Percentiles rank a stretch among this genome's conserved stretches.
Conservation (phyloP, 1,140 invertebrate species). For the Temnothorax nylanderi region DNA sequence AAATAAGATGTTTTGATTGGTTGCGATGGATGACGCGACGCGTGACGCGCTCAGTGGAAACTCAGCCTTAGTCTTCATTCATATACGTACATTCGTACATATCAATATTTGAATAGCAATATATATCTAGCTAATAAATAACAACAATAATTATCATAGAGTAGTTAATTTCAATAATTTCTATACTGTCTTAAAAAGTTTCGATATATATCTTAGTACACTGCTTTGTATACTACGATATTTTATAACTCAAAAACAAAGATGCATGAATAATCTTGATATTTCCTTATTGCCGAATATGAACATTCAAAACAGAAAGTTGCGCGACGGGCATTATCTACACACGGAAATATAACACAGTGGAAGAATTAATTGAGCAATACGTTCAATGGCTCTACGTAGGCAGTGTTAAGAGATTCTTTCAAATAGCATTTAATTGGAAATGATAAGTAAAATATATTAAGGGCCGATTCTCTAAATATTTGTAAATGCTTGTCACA, state of each 20-base stretch:
- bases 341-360: conserved; percentile 51
- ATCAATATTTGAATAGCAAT: conserved; percentile 7
- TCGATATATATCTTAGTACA: background rate
- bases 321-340: conserved; percentile 41
- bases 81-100: background rate
- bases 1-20: too few relatives aligned
- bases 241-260: background rate
- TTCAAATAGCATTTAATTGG: conserved; percentile 37
- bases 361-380: conserved; percentile 75
- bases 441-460: conserved; percentile 25
- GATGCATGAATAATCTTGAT: background rate
- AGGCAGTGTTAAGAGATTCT: conserved; percentile 72
- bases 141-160: background rate
- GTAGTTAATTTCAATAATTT: background rate
- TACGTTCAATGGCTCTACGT: conserved; percentile 67
- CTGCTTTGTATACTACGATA: background rate
- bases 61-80: conserved; percentile 40
- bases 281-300: conserved; percentile 70
- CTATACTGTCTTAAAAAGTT: conserved; percentile 23
- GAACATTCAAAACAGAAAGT: conserved; percentile 65
- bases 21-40: too few relatives aligned
- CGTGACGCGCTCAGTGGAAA: too few relatives aligned
- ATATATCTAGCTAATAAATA: background rate
- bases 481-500: background rate
- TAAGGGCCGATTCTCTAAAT: background rate